phyloP scores from a whole-genome alignment of 2,888 invertebrate species.

The Tachystola acroxantha region DNA sequence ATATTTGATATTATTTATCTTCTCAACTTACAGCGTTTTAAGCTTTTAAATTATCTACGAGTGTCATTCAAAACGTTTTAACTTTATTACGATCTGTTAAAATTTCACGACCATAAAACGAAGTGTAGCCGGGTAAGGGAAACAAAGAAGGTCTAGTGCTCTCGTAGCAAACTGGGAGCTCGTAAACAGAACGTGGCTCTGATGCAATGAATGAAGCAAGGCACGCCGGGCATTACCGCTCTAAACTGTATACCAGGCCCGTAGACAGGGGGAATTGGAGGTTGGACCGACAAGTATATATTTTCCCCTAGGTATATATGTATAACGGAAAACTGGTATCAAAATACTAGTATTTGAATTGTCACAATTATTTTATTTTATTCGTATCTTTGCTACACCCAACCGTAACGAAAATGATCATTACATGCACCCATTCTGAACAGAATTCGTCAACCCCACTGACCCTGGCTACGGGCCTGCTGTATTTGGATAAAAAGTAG shows the following conservation, averaged over 20 bases:
- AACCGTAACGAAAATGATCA: no score
- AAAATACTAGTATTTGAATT: no score
- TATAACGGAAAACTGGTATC: no score
- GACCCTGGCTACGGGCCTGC: no score
- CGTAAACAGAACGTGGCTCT: conserved; percentile 52
- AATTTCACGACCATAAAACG: conserved; percentile 43
- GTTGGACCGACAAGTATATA: no score
- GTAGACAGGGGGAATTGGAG: no score
- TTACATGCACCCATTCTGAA: no score
- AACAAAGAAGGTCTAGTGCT: conserved; percentile 53
- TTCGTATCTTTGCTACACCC: no score
- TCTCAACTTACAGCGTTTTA: neutral
- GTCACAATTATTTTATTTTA: no score
- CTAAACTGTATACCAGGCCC: conserved; percentile 35
- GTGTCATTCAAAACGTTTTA: conserved; percentile 19
- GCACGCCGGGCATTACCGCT: conserved; percentile 22
- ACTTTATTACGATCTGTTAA: conserved; percentile 43
- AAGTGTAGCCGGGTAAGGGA: conserved; percentile 34
- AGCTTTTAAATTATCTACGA: neutral
- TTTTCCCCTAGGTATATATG: no score
- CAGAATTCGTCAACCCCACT: no score
- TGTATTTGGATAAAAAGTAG: conserved; percentile 33
- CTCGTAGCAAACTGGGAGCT: conserved; percentile 53
- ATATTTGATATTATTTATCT: no score
- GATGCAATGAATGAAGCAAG: conserved; percentile 37